Evolutionary conservation across 2,888 invertebrate genomes (phyloP).

Genomic region (Agrotis ipsilon): DNA sequence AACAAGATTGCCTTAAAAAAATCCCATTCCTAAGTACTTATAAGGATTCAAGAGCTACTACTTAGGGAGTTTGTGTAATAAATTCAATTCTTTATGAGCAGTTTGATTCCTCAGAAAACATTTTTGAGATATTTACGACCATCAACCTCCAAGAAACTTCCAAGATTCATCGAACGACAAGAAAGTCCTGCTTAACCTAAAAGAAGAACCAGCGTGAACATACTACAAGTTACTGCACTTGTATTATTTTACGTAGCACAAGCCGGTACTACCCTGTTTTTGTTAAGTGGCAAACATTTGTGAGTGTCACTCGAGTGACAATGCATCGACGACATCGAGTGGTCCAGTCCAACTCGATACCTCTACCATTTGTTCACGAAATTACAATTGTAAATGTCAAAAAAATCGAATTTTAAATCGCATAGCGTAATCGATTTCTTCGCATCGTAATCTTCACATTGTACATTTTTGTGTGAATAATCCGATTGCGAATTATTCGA

Average conservation of each 20-base stretch:
- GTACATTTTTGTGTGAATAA: slow-evolving; percentile 48
- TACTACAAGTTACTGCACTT: slow-evolving; percentile 46
- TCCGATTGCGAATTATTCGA: slow-evolving; percentile 38
- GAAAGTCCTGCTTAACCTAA: slow-evolving; percentile 1
- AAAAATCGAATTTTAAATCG: slow-evolving; percentile 39
- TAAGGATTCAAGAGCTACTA: not conserved
- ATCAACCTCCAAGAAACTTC: not conserved
- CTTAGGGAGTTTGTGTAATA: no score
- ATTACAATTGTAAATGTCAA: slow-evolving; percentile 31
- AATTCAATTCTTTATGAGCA: no score
- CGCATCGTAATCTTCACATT: slow-evolving; percentile 33
- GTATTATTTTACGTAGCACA: slow-evolving; percentile 50
- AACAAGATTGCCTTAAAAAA: no score
- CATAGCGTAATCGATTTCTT: slow-evolving; percentile 41
- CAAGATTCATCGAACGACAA: not conserved
- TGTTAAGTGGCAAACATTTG: slow-evolving; percentile 85
- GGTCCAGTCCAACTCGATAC: slow-evolving; percentile 70
- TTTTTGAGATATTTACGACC: not conserved
- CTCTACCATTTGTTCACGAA: slow-evolving; percentile 71
- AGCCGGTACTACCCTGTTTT: slow-evolving; percentile 68
- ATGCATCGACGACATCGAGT: slow-evolving; percentile 80
- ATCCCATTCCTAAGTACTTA: not conserved
- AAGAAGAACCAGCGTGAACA: slow-evolving; percentile 16
- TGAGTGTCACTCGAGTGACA: slow-evolving; percentile 84
- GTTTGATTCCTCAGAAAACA: not conserved